Base-by-base conservation (phyloP, 2,888 invertebrate species). In the Drepana falcataria region DNA sequence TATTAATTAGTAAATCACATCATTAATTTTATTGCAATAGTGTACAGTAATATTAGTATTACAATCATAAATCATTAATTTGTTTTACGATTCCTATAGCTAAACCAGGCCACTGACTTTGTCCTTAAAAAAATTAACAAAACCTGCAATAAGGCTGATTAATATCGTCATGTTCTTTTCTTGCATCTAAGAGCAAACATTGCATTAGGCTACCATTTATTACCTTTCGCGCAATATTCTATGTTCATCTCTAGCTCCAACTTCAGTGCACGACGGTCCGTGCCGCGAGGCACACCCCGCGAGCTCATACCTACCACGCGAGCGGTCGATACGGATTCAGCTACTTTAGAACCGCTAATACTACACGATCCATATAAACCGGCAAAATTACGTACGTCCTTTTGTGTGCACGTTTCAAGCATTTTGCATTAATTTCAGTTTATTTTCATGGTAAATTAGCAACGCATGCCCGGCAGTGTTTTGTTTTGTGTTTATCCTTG, bases 201-300 rank as follows among this genome's bases (percentile, higher is more conserved):
- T 9, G 9, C 9, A 44, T 44, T 44, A 44, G 44, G 44, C 9
- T 21, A 21, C 21, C 21, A 44, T 3, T 9, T 9, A 9, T 4
- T 9, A 44, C 44, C 9, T 44, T 75, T 72, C 73, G 64, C 63
- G 53, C 60, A 51, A 58, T 60, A 60, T 59, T 63, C 74, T 73
- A 63, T 72, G 70, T 54, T 63, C 62, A 68, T 67, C 68, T 69
- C 64, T 56, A 59, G 54, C 60, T 60, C 51, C 4, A 2, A 67
- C 71, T 70, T 76, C 81, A 88, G 88, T 88, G 82, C 83, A 78
- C 82, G 76, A 68, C 77, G 71, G 77, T 71, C 66, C 80, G 83
- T 73, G 85, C 78, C 73, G 74, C 74, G 74, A 68, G 71, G 71
- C 78, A 79, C 79, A 78, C 75, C 68, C 71, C 66, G 58, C 62